Evolutionary conservation across 2,888 invertebrate species (phyloP).

Genomic region (Margaritifera margaritifera): DNA sequence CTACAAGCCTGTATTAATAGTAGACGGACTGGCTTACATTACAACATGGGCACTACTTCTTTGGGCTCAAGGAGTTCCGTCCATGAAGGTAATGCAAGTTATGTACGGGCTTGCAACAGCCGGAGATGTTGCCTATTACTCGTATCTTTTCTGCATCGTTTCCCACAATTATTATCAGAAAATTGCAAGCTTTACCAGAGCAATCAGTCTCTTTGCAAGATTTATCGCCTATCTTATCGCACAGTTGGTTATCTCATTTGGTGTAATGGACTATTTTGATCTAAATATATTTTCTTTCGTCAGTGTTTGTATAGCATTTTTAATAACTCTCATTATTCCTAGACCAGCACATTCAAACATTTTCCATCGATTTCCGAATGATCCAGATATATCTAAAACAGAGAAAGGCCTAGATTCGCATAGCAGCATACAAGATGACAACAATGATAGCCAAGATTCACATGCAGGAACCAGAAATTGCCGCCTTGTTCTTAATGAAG

Average conservation of each 20-base stretch:
- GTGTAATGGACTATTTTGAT: constrained; percentile 81
- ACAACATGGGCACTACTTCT: constrained; percentile 83
- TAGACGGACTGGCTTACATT: constrained; percentile 85
- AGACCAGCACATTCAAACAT: constrained; percentile 30
- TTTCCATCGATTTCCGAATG: constrained; percentile 21
- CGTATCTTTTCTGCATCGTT: constrained; percentile 94
- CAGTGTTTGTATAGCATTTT: constrained; percentile 82
- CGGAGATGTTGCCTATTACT: constrained; percentile 92
- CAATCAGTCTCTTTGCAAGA: constrained; percentile 85
- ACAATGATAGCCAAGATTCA: too few relatives aligned
- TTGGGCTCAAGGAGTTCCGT: constrained; percentile 82
- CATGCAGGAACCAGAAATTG: too few relatives aligned
- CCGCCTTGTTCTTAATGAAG: too few relatives aligned
- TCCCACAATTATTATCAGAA: constrained; percentile 83
- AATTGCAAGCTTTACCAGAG: constrained; percentile 89
- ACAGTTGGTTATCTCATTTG: constrained; percentile 83
- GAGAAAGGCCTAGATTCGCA: too few relatives aligned
- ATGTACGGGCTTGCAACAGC: constrained; percentile 89
- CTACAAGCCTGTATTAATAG: constrained; percentile 90
- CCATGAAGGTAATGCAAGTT: constrained; percentile 83
- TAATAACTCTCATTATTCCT: constrained; percentile 85
- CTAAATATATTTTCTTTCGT: constrained; percentile 86
- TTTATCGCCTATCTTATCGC: constrained; percentile 83
- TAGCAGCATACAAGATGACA: too few relatives aligned
- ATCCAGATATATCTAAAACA: neutral